Base-by-base conservation (phyloP, 2,888 invertebrate species). In the Pyrochroa serraticornis region DNA sequence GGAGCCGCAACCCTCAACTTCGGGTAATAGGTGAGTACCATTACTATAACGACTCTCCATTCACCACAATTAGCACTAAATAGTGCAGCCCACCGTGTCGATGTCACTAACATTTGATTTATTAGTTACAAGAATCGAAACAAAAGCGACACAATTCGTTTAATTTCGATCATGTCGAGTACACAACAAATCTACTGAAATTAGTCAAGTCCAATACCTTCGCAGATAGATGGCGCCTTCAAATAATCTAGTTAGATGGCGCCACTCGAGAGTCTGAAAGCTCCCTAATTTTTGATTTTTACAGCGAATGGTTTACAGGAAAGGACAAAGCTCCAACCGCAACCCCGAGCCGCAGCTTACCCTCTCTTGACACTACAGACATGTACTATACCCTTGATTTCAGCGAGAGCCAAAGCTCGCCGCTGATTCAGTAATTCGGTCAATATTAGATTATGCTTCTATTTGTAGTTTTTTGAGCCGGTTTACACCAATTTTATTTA, bases 321-420 rank as follows among this genome's bases (percentile, higher is more conserved):
- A 73, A 71, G 54, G 70, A 72, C 48, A 73, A 73, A 56, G 71
- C 70, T 59, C 71, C 77, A 57, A 71, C 77, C 65, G 80, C 81
- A 34, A 80, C 82, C 7, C 81, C 84, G 49, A 81, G 83, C 53
- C 79, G 83, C 50, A 80, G 81, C 65, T 74, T 83, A 71, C 83
- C 83, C 52, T 80, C 85, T 65, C 83, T 87, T 69, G 85, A 88
- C 75, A 86, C 87, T 69, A 85, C 87, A 22, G 89, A 89, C 72
- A 88, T 90, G 86, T 89, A 89, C 80, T 89, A 88, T 81, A 89
- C 89, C 42, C 84, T 90, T 67, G 90, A 90, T 79, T 88, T 89
- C 82, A 88, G 87, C 75, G 88, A 87, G 70, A 88, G 89, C 77
- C 64, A 67, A 34, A 87, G 86, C 75, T 88, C 89, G 10, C 90